Evolutionary conservation across 1,140 invertebrate genomes (phyloP).

Genomic region (Medauroidea extradentata): DNA sequence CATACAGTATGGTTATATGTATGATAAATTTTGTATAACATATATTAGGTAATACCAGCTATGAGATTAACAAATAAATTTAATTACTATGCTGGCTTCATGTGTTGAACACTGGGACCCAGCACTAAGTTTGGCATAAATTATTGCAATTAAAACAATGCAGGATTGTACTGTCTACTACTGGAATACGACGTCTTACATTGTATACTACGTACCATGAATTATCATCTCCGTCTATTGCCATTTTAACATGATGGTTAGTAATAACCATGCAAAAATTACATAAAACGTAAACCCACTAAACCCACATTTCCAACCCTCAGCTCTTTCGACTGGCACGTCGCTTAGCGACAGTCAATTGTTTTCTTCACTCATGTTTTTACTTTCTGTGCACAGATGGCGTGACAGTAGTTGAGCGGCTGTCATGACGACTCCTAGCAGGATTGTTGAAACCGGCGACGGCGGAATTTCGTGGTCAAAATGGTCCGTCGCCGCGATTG

Average conservation of each 20-base stretch:
- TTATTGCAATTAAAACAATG: too few relatives aligned
- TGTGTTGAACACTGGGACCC: too few relatives aligned
- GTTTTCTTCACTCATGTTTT: not conserved
- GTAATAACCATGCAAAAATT: too few relatives aligned
- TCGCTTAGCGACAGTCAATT: too few relatives aligned
- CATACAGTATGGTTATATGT: too few relatives aligned
- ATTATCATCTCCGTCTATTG: constrained; percentile 53
- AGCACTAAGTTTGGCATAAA: too few relatives aligned
- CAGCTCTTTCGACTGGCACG: not conserved
- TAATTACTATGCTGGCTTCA: too few relatives aligned
- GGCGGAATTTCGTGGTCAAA: constrained; percentile 43
- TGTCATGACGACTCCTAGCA: constrained; percentile 16
- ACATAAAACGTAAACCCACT: too few relatives aligned
- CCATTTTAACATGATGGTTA: constrained; percentile 41
- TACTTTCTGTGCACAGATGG: not conserved
- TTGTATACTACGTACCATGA: constrained; percentile 49
- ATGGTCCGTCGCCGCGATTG: constrained; percentile 71
- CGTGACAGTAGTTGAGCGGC: not conserved
- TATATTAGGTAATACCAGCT: too few relatives aligned
- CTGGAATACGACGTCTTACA: not conserved
- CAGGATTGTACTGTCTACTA: not conserved
- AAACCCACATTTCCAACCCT: not conserved
- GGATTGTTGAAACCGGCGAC: too few relatives aligned
- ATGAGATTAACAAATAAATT: too few relatives aligned
- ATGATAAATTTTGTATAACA: too few relatives aligned